A percentile compares a stretch with the other conserved stretches of the same genome.
Conservation (phyloP, 2,797 vertebrate species). For the Perodicticus potto region DNA sequence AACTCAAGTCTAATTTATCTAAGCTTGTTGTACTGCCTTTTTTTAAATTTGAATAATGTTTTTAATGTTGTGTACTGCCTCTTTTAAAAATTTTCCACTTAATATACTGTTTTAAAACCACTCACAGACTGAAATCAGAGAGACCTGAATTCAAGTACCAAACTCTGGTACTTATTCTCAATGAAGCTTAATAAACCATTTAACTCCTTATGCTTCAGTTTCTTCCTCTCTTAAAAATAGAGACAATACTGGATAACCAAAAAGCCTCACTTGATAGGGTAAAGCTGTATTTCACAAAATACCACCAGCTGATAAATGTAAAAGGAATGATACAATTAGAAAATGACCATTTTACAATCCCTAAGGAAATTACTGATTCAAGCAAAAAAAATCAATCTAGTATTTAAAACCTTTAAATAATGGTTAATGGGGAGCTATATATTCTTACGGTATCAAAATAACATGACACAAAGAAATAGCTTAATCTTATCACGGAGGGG, state of each 20-base stretch:
- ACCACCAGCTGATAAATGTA: slow-evolving; percentile 10
- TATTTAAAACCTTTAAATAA: not conserved
- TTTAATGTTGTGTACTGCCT: not conserved
- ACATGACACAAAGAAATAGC: not conserved
- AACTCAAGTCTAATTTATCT: slow-evolving; percentile 36
- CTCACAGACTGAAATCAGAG: not conserved
- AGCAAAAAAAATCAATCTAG: not conserved
- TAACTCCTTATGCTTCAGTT: not conserved
- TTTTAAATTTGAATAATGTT: not conserved
- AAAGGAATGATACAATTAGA: slow-evolving; percentile 2
- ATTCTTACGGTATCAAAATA: not conserved
- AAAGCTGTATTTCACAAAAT: not conserved
- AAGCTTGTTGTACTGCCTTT: not conserved
- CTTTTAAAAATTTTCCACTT: not conserved
- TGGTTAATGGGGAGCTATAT: not conserved
- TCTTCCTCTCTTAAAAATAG: not conserved
- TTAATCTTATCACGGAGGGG: not conserved
- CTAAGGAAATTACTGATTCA: not conserved
- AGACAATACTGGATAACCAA: not conserved
- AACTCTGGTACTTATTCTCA: not conserved
- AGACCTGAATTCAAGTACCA: not conserved
- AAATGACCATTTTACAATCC: not conserved
- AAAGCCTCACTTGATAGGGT: not conserved
- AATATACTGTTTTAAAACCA: not conserved
- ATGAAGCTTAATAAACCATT: not conserved